A percentile compares a stretch with the other conserved stretches of the same genome.
Conservation (phyloP, 2,888 invertebrate species). For the Drosophila affinis region DNA sequence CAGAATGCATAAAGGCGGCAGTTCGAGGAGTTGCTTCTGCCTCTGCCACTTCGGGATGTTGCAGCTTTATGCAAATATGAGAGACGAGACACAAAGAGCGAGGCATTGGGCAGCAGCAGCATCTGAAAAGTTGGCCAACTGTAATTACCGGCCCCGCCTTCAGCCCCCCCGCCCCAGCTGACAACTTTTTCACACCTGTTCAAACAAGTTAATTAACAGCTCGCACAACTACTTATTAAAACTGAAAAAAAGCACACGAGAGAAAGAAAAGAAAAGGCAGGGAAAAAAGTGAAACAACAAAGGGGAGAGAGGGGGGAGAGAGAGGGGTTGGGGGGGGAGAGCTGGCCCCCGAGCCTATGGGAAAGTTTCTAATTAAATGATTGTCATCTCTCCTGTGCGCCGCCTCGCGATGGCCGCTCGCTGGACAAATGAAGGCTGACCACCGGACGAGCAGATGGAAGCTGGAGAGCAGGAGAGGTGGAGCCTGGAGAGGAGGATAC, state of each 20-base stretch:
- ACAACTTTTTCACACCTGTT: constrained; percentile 81
- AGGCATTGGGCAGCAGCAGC: constrained; percentile 47
- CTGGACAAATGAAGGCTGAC: constrained; percentile 59
- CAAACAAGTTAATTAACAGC: constrained; percentile 81
- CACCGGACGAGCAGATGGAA: constrained; percentile 55
- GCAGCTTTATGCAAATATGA: constrained; percentile 72
- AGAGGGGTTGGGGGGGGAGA: neutral
- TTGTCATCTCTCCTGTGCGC: constrained; percentile 81
- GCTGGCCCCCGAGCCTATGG: constrained; percentile 79
- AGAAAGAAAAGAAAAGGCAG: constrained; percentile 35
- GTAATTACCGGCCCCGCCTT: constrained; percentile 68
- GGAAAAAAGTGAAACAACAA: constrained; percentile 58
- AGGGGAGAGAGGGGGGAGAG: neutral
- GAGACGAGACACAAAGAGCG: constrained; percentile 48
- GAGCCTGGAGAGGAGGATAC: neutral
- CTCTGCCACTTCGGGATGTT: constrained; percentile 14
- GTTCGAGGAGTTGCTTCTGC: constrained; percentile 12
- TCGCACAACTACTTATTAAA: constrained; percentile 72
- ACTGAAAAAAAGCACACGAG: constrained; percentile 24
- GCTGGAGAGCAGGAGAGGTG: constrained; percentile 24
- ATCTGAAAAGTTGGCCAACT: constrained; percentile 80
- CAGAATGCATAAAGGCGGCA: constrained; percentile 50
- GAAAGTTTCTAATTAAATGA: constrained; percentile 84
- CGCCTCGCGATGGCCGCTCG: constrained; percentile 17
- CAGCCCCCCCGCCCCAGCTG: constrained; percentile 34